phyloP scores from a whole-genome alignment of 2,797 vertebrate species.

The Fistularia tabacaria region DNA sequence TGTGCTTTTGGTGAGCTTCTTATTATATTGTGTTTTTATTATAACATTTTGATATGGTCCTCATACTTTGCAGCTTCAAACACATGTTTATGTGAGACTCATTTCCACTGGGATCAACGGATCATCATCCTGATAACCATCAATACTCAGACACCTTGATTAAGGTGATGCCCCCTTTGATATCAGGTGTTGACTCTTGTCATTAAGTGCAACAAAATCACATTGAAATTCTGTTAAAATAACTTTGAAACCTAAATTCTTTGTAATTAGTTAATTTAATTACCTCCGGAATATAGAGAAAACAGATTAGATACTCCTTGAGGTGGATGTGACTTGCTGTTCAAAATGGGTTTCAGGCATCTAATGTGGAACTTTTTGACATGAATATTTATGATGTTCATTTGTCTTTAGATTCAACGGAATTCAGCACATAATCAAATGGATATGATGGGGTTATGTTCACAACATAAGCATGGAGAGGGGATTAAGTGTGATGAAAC shows the following conservation, averaged over 20 bases:
- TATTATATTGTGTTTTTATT: too few species aligned
- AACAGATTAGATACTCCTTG: too few species aligned
- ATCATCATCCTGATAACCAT: slow-evolving; percentile 45
- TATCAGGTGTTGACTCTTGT: slow-evolving; percentile 47
- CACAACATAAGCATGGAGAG: slow-evolving; percentile 21
- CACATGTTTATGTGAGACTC: slow-evolving; percentile 57
- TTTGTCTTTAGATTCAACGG: slow-evolving; percentile 4
- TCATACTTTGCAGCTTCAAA: too few species aligned
- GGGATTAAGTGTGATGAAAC: slow-evolving; percentile 34
- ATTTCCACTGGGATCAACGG: slow-evolving; percentile 54
- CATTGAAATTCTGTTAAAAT: slow-evolving; percentile 23
- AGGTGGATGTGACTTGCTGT: too few species aligned
- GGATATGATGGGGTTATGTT: slow-evolving; percentile 40
- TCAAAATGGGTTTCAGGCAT: too few species aligned
- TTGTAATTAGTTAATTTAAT: slow-evolving; percentile 39
- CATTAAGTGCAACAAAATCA: slow-evolving; percentile 23
- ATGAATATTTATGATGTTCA: slow-evolving; percentile 2
- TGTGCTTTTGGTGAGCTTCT: too few species aligned
- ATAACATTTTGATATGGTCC: too few species aligned
- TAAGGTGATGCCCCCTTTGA: slow-evolving; percentile 27
- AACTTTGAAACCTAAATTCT: slow-evolving; percentile 13
- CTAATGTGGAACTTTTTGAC: too few species aligned
- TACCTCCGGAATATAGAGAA: slow-evolving; percentile 10
- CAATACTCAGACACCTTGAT: slow-evolving; percentile 56
- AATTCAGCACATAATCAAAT: slow-evolving; percentile 20